Percentiles rank a stretch among this genome's conserved stretches.
Conservation (phyloP, 2,113 vertebrate species). For the Crotophaga sulcirostris region DNA sequence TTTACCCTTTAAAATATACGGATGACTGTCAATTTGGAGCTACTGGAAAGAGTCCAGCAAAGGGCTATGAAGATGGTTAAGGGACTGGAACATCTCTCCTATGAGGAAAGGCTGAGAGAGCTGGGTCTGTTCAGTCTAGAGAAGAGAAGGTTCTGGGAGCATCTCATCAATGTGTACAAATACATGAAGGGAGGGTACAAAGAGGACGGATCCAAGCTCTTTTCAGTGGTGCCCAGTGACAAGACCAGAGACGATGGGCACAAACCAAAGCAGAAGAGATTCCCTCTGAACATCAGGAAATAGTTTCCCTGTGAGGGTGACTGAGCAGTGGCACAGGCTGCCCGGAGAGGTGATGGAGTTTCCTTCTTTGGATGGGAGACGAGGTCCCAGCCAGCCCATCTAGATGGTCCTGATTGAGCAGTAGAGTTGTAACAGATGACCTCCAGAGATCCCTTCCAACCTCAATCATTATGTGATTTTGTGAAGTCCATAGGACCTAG, state of each 20-base stretch:
- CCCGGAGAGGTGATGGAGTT: background rate
- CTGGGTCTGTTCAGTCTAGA: background rate
- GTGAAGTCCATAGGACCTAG: background rate
- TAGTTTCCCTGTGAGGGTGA: background rate
- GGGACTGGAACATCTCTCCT: background rate
- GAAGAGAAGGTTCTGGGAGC: background rate
- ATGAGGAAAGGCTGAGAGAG: background rate
- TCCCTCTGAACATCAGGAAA: background rate
- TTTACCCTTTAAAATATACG: background rate
- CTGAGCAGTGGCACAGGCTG: background rate
- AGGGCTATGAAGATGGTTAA: background rate
- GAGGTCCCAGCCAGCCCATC: fast-evolving
- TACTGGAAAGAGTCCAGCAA: background rate
- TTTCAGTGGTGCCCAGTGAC: background rate
- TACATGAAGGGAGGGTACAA: background rate
- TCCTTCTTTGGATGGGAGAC: background rate
- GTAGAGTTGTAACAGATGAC: background rate
- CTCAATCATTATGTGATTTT: background rate
- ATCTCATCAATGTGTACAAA: background rate
- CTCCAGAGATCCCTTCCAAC: background rate
- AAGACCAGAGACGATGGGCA: background rate
- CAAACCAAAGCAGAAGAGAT: background rate
- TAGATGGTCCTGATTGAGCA: background rate
- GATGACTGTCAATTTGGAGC: background rate
- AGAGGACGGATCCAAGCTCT: background rate